Conservation (phyloP, 2,888 invertebrate species). For the Lissonota sp. region DNA sequence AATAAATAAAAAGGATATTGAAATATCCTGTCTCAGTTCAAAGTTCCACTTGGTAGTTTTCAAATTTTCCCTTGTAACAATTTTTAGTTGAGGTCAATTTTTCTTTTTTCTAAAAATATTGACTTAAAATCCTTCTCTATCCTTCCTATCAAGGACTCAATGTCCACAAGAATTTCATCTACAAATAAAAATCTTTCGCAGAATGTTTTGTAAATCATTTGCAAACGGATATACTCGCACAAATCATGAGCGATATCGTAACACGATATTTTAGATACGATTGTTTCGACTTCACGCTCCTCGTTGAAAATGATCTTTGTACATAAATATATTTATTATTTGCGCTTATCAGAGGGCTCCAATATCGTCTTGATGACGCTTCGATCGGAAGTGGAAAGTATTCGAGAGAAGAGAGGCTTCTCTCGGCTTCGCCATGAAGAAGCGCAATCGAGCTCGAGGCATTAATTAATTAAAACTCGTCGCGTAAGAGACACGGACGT, state of each 20-base stretch:
- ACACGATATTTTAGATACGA: slow-evolving; percentile 24
- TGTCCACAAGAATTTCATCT: too few relatives aligned
- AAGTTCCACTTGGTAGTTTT: too few relatives aligned
- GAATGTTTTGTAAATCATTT: slow-evolving; percentile 37
- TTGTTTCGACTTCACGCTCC: slow-evolving; percentile 15
- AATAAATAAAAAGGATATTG: too few relatives aligned
- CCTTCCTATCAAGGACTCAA: background rate
- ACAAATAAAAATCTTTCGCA: too few relatives aligned
- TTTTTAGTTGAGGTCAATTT: too few relatives aligned
- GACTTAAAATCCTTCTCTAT: background rate
- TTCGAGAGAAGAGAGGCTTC: slow-evolving; percentile 11
- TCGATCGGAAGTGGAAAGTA: slow-evolving; percentile 13
- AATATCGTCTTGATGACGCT: slow-evolving; percentile 32
- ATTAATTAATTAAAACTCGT: slow-evolving; percentile 44
- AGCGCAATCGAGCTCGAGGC: slow-evolving; percentile 9
- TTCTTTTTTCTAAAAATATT: too few relatives aligned
- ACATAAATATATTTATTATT: background rate
- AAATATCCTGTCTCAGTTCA: too few relatives aligned
- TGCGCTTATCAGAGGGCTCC: slow-evolving; percentile 27
- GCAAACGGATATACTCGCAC: slow-evolving; percentile 21
- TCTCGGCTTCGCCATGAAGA: slow-evolving; percentile 9
- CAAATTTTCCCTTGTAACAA: too few relatives aligned
- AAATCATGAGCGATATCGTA: slow-evolving; percentile 34
- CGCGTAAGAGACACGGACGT: background rate
- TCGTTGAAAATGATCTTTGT: background rate